Conservation (phyloP, 2,113 vertebrate species). For the human region DNA sequence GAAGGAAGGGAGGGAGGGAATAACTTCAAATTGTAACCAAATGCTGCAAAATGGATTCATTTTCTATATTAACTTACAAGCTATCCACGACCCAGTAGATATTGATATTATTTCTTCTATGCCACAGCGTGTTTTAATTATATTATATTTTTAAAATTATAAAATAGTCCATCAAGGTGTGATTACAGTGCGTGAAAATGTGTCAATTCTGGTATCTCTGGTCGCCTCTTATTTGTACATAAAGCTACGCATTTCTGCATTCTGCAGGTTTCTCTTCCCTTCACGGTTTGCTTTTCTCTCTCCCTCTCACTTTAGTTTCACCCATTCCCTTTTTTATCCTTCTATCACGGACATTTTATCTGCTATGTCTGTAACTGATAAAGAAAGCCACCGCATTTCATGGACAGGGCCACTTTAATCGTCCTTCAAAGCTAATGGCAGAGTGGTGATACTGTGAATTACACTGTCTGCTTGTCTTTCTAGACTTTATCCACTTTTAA, state of each 20-base stretch:
- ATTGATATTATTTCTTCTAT: not conserved
- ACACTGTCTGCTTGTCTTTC: not conserved
- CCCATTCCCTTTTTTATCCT: not conserved
- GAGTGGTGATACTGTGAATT: not conserved
- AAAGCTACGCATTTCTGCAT: not conserved
- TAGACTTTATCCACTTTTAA: not conserved
- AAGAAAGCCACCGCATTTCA: constrained; percentile 29
- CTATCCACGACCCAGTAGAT: not conserved
- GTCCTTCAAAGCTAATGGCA: constrained; percentile 17
- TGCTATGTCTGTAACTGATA: constrained; percentile 36
- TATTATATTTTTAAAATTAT: not conserved
- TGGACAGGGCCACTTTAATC: not conserved
- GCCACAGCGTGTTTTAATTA: not conserved
- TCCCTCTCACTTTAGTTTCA: not conserved
- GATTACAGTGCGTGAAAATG: not conserved
- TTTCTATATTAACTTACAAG: not conserved
- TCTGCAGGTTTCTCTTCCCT: not conserved
- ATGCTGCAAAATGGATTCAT: not conserved
- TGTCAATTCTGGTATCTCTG: not conserved
- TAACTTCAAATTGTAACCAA: not conserved
- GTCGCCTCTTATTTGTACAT: not conserved
- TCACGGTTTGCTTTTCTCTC: not conserved
- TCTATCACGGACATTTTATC: constrained; percentile 23
- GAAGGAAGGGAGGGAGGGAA: not conserved
- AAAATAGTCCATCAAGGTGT: not conserved